These are phyloP conservation scores for Psix sp. DNA, from an alignment of 1,140 invertebrate genomes.

Conservation along the genomic window DNA sequence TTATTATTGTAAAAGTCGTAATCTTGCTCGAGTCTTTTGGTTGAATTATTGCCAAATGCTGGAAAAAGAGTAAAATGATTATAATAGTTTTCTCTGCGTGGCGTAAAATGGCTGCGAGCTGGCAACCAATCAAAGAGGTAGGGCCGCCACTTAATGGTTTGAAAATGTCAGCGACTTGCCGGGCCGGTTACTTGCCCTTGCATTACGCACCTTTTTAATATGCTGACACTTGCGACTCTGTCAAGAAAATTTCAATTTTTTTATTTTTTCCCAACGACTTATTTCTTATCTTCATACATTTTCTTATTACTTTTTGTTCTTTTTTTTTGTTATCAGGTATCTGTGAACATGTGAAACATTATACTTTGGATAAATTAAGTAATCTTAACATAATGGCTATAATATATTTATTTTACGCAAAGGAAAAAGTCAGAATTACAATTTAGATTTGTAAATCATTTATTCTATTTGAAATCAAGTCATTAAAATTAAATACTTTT, in stretches of 20 bases:
- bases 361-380: too few species aligned
- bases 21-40: too few species aligned
- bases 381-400: too few species aligned
- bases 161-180: slow-evolving; percentile 65
- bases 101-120: slow-evolving; percentile 52
- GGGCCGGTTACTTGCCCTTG: slow-evolving; percentile 64
- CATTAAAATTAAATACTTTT: too few species aligned
- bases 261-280: slow-evolving; percentile 7
- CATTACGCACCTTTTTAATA: slow-evolving; percentile 56
- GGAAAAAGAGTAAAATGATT: slow-evolving; percentile 36
- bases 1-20: too few species aligned
- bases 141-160: slow-evolving; percentile 49
- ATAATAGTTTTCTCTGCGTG: slow-evolving; percentile 49
- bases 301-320: slow-evolving; percentile 3
- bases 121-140: slow-evolving; percentile 34
- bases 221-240: slow-evolving; percentile 63
- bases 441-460: too few species aligned
- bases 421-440: too few species aligned
- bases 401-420: too few species aligned
- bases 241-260: slow-evolving; percentile 51
- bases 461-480: too few species aligned
- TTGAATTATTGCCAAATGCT: too few species aligned
- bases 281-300: slow-evolving; percentile 5
- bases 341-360: too few species aligned
- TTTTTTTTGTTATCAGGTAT: too few species aligned